Base-by-base conservation (phyloP, 2,888 invertebrate genomes). In the Sabatieria punctata region DNA sequence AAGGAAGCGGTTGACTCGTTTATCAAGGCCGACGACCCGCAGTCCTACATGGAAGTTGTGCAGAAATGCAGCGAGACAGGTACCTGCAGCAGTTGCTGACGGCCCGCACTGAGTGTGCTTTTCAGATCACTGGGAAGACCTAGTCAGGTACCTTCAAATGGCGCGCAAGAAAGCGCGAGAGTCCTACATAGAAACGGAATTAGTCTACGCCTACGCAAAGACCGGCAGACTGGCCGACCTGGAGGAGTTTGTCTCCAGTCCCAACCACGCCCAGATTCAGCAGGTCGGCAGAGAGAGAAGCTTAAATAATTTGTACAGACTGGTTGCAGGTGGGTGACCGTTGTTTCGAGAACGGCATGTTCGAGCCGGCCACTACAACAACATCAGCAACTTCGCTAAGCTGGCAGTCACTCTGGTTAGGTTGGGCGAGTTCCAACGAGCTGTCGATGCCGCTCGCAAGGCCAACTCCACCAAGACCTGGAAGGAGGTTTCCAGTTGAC, bases 1-100 rank as follows among this genome's bases (percentile, higher is more conserved):
- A 95, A 97, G 68, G 97, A 97, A 68, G 88, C 97, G 24, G 95
- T 99, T 56, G 97, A 97, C 69, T 93, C 95, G 0, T 99, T 89
- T 72, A 95, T 97, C 65, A 97, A 97, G 71, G 97, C 97, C 1
- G 93, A 97, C 61, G 97, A 99, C 71, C 97, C 95, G 1, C 85
- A 89, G 2, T 86, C 89, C 1, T 99, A 93, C 64, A 84, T 95
- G 75, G 91, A 91, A 64, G 97, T 97, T 0, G 95, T 95, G 0
- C 84, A 82, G 60, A 91, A 93, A 0, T 89, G 95, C 45, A 82
- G 85, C 44, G 78, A 79, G 59, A 81, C 81, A 50, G 80, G 74
- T 72, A 60, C 58, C 62, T 54, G 4, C 1, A 25, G 8, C 13
- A 35, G 25, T 4, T 22, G 26, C 24, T 46, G 30, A 24, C 27